A percentile compares a stretch with the other conserved stretches of the same genome.
These are phyloP conservation scores for Spizaetus ornatus DNA, from an alignment of 2,113 vertebrate species.

Conservation along the genomic window DNA sequence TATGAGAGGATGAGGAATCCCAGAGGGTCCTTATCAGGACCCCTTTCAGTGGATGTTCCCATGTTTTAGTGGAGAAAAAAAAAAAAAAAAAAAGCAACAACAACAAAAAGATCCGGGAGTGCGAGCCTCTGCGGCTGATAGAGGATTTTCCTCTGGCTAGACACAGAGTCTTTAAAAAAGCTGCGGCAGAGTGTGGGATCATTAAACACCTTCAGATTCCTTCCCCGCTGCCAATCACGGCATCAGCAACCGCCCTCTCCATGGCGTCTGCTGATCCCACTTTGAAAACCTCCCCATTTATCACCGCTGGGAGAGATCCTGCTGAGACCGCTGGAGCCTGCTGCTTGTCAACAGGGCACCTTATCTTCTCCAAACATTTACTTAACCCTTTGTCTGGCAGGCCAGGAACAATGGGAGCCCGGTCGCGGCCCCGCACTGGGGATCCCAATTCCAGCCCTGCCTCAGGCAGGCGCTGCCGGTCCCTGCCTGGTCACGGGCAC, in stretches of 20 bases:
- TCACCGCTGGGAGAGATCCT: conserved; percentile 54
- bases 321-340: conserved; percentile 77
- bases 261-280: conserved; percentile 46
- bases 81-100: background rate
- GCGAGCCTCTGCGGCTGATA: conserved; percentile 54
- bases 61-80: background rate
- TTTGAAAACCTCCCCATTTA: conserved; percentile 73
- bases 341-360: conserved; percentile 81
- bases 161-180: conserved; percentile 65
- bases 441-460: background rate
- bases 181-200: conserved; percentile 64
- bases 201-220: conserved; percentile 69
- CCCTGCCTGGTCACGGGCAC: background rate
- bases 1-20: background rate
- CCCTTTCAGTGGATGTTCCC: conserved; percentile 30
- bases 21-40: conserved; percentile 56
- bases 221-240: conserved; percentile 55
- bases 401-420: conserved; percentile 73
- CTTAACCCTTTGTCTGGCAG: conserved; percentile 87
- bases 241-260: conserved; percentile 50
- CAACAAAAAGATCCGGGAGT: conserved; percentile 37
- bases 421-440: background rate
- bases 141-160: conserved; percentile 67
- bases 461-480: background rate
- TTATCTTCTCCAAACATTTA: conserved; percentile 86